Evolutionary conservation across 2,797 vertebrate genomes (phyloP), one percentile per base, ranked within the genome.

Genomic region (Dallia pectoralis): DNA sequence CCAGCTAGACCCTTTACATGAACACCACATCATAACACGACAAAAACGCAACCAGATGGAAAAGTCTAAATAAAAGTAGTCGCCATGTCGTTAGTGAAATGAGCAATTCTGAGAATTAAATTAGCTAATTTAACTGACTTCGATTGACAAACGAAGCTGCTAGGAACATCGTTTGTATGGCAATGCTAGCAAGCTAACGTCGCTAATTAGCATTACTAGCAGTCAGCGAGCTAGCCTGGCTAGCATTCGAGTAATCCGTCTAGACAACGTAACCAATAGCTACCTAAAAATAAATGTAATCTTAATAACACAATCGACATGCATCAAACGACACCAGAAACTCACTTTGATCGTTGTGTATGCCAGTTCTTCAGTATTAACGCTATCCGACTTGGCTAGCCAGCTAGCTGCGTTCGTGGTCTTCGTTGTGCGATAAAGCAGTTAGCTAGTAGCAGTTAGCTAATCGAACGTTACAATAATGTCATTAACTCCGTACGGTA

Each of bases 331-430:
- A 12, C 11, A 25, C 12, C 53, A 48, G 22, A 59, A 65, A 70
- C 69, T 70, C 16, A 70, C 69, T 70, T 40, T 18, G 30, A 59
- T 40, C 53, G 69, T 12, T 61, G 51, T 53, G 25, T 32, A 19
- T n/a, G 15, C 33, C 7, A 5, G 14, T 18, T 15, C 36, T 44
- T 22, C n/a, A 15, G 36, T 47, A 19, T 0, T 18, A 44, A 44
- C 40, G 40, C 14, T 44, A 44, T 44, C 12, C 40, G 40, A 65
- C 29, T 65, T 32, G 30, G 47, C 67, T 70, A 70, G 69, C 51
- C 5, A 56, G 69, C 68, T 22, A 68, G 44, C 67, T 66, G 5
- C 44, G 27, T 49, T 49, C 49, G 44, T 47, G 4, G 2, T 44
- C 40, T 44, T 44, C 40, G 40, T 63, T 63, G 3, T 12, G 61